phyloP scores from a whole-genome alignment of 2,113 vertebrate species.

The Prolemur simus region DNA sequence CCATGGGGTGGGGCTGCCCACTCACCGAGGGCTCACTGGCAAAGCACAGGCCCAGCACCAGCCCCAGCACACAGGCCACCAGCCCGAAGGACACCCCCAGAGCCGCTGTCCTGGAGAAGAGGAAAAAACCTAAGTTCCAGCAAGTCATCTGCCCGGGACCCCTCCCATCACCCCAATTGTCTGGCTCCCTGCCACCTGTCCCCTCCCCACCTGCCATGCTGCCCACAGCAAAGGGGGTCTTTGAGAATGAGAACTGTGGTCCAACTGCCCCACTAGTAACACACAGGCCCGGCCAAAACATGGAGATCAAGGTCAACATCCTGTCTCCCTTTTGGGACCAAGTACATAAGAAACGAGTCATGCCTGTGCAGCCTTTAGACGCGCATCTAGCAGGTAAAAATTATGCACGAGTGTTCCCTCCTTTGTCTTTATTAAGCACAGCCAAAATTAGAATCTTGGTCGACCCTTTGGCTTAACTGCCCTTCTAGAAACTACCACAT shows the following conservation, averaged over 20 bases:
- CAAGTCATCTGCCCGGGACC: rapidly evolving
- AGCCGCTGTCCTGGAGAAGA: conserved; percentile 80
- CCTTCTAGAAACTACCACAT: not conserved
- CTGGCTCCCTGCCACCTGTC: not conserved
- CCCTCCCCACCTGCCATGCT: not conserved
- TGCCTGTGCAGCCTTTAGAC: rapidly evolving
- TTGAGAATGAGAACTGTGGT: not conserved
- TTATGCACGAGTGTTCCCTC: rapidly evolving
- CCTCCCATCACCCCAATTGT: not conserved
- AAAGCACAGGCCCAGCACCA: conserved; percentile 90
- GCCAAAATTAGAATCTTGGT: not conserved
- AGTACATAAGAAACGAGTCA: rapidly evolving
- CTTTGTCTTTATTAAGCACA: not conserved
- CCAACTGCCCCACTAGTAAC: not conserved
- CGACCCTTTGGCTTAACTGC: not conserved
- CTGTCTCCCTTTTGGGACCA: rapidly evolving
- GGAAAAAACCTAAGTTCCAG: not conserved
- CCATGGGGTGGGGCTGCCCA: not conserved
- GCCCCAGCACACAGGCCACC: conserved; percentile 86
- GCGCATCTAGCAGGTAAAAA: rapidly evolving
- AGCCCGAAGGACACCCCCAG: conserved; percentile 89
- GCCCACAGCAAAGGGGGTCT: not conserved
- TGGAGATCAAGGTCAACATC: not conserved
- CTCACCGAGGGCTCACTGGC: conserved; percentile 91
- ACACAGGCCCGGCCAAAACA: not conserved